Conservation (phyloP, 2,113 vertebrate genomes). For the Amia ocellicauda region DNA sequence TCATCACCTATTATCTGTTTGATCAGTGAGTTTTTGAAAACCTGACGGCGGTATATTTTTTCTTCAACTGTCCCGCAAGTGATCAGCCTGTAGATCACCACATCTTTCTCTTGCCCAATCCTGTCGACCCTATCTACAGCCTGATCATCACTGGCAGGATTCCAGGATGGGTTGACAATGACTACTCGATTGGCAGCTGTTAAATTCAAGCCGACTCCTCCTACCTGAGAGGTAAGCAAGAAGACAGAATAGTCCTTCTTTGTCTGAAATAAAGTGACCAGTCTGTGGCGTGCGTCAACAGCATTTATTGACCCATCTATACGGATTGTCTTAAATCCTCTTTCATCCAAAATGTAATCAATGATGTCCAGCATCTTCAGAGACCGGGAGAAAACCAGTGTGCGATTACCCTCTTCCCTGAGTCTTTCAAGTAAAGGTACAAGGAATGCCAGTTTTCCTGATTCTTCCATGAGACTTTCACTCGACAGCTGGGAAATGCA, state of each 20-base stretch:
- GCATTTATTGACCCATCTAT: constrained; percentile 64
- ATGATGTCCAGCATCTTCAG: constrained; percentile 75
- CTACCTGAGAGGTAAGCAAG: constrained; percentile 72
- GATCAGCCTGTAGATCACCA: constrained; percentile 73
- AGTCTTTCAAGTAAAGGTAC: constrained; percentile 62
- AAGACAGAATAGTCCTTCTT: constrained; percentile 56
- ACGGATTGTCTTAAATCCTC: constrained; percentile 50
- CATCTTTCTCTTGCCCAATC: constrained; percentile 73
- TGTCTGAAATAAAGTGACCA: constrained; percentile 62
- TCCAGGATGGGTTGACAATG: constrained; percentile 80
- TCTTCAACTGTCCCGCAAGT: constrained; percentile 76
- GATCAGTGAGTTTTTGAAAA: constrained; percentile 73
- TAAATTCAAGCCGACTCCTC: constrained; percentile 68
- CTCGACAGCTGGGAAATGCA: constrained; percentile 46
- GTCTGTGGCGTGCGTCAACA: constrained; percentile 60
- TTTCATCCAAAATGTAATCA: constrained; percentile 53
- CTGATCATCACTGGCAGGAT: constrained; percentile 73
- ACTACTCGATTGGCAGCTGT: constrained; percentile 74
- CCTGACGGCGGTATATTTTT: constrained; percentile 73
- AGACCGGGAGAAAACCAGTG: constrained; percentile 71
- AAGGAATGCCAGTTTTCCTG: constrained; percentile 71
- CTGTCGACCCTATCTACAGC: constrained; percentile 74
- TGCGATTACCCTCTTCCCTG: constrained; percentile 63
- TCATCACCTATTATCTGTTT: constrained; percentile 71
- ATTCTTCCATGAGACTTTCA: constrained; percentile 61